Evolutionary conservation across 2,888 invertebrate genomes (phyloP).

Genomic region (Conchocele bisecta): DNA sequence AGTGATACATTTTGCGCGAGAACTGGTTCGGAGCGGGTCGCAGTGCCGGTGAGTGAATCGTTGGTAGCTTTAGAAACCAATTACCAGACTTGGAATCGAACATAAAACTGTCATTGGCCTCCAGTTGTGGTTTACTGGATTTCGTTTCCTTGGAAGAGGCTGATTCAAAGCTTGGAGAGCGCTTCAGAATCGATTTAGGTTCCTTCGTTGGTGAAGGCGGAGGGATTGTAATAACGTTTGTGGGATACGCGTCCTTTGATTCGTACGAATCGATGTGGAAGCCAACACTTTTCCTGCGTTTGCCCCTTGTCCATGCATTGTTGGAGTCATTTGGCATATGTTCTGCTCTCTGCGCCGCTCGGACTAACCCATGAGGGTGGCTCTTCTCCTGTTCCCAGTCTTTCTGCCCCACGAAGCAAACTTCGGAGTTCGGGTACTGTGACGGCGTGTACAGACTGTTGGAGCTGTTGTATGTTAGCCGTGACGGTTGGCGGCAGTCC

Average conservation of each 20-base stretch:
- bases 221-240: background rate
- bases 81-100: conserved; percentile 38
- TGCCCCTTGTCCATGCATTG: background rate
- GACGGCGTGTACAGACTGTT: conserved; percentile 23
- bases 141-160: background rate
- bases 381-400: conserved; percentile 41
- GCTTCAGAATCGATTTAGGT: conserved; percentile 52
- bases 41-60: conserved; percentile 33
- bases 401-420: background rate
- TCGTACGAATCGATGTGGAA: conserved; percentile 44
- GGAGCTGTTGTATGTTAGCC: conserved; percentile 23
- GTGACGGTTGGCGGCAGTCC: conserved; percentile 11
- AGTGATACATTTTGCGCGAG: conserved; percentile 48
- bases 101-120: conserved; percentile 34
- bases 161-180: conserved; percentile 7
- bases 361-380: conserved; percentile 9
- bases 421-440: background rate
- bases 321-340: background rate
- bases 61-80: conserved; percentile 51
- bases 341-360: background rate
- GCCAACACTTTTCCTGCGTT: conserved; percentile 41
- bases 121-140: background rate
- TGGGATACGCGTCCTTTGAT: background rate
- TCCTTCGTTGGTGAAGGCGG: conserved; percentile 10
- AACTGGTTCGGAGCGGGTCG: conserved; percentile 28